phyloP scores from a whole-genome alignment of 1,140 invertebrate genomes.

The Pantala flavescens region DNA sequence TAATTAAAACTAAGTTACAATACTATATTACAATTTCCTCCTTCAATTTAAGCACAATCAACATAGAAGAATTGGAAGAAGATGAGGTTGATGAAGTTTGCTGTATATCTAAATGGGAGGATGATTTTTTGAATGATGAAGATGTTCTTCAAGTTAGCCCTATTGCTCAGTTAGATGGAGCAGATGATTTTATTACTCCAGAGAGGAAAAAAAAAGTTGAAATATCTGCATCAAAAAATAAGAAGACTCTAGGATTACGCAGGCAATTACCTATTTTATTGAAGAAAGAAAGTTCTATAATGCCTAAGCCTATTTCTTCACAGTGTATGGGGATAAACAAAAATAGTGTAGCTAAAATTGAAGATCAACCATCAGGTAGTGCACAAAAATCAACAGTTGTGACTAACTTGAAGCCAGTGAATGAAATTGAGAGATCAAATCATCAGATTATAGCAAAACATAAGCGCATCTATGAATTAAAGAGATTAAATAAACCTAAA shows the following conservation, averaged over 20 bases:
- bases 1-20: no score
- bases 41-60: background rate
- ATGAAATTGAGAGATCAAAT: no score
- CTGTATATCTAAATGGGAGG: constrained; percentile 29
- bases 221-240: background rate
- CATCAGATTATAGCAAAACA: background rate
- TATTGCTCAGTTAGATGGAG: constrained; percentile 26
- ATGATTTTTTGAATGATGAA: constrained; percentile 34
- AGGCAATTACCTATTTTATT: constrained; percentile 24
- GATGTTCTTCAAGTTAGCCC: constrained; percentile 30
- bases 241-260: background rate
- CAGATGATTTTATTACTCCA: constrained; percentile 20
- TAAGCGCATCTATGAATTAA: background rate
- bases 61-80: background rate
- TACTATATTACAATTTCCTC: no score
- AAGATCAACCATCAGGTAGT: no score
- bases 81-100: constrained; percentile 13
- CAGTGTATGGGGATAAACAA: no score
- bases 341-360: no score
- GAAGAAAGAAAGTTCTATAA: constrained; percentile 19
- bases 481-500: background rate
- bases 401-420: no score
- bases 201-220: constrained; percentile 19
- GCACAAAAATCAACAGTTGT: no score
- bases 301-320: no score